phyloP scores from a whole-genome alignment of 2,113 vertebrate genomes.

The Eulacestoma nigropectus region DNA sequence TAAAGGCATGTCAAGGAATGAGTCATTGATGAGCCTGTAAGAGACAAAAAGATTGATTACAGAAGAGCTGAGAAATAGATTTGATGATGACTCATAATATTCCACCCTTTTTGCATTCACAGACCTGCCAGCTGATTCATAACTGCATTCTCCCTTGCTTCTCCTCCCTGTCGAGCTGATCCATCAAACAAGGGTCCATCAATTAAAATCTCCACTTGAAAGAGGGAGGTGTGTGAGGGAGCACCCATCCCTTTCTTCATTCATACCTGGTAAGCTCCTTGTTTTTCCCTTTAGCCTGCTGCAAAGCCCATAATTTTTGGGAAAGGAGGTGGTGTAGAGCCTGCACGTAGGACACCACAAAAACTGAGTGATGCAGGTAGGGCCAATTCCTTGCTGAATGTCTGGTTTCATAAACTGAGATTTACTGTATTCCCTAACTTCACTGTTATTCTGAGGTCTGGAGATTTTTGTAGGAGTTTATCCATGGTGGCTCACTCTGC shows the following conservation, averaged over 20 bases:
- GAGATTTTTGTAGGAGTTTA: background rate
- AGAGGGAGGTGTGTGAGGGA: background rate
- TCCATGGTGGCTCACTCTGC: background rate
- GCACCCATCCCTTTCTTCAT: background rate
- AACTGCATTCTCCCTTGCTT: slow-evolving; percentile 44
- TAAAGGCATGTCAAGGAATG: slow-evolving; percentile 61
- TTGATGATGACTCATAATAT: slow-evolving; percentile 61
- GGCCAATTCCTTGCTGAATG: background rate
- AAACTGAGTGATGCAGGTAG: background rate
- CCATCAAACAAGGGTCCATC: slow-evolving; percentile 31
- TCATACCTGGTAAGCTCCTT: background rate
- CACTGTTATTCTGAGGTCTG: background rate
- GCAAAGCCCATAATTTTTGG: background rate
- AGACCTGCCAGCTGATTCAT: slow-evolving; percentile 68
- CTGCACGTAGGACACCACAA: background rate
- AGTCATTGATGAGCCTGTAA: slow-evolving; percentile 58
- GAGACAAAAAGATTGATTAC: slow-evolving; percentile 63
- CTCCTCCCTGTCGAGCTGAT: background rate
- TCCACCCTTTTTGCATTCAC: slow-evolving; percentile 59
- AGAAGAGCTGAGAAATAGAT: slow-evolving; percentile 62
- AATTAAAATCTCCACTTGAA: background rate
- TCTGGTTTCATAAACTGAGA: background rate
- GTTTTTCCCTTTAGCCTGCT: background rate
- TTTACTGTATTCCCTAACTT: background rate
- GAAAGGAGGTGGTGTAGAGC: background rate